Conservation (phyloP, 1,140 invertebrate genomes). For the Triops cancriformis region DNA sequence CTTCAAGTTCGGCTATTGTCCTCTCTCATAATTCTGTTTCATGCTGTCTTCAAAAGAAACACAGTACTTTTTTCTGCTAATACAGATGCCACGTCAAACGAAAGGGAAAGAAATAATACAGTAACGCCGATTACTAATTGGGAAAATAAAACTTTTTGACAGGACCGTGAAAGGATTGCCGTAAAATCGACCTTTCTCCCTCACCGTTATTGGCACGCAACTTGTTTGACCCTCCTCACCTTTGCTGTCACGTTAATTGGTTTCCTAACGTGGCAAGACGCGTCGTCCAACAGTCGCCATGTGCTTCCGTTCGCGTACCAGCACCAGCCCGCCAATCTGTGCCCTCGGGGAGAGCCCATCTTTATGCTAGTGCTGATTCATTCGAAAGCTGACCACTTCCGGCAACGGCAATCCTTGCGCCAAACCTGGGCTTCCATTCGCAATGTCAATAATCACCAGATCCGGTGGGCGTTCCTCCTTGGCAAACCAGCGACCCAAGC, state of each 20-base stretch:
- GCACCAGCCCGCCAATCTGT: slow-evolving; percentile 14
- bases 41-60: background rate
- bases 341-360: background rate
- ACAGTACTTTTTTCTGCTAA: background rate
- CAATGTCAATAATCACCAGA: slow-evolving; percentile 28
- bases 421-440: slow-evolving; percentile 35
- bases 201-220: background rate
- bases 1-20: slow-evolving; percentile 3
- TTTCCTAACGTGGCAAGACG: background rate
- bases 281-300: background rate
- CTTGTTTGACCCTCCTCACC: background rate
- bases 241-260: background rate
- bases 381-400: slow-evolving; percentile 40
- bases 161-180: background rate
- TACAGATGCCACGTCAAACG: background rate
- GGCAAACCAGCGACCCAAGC: slow-evolving; percentile 28
- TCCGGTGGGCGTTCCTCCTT: slow-evolving; percentile 37
- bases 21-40: background rate
- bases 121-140: background rate
- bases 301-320: slow-evolving; percentile 16
- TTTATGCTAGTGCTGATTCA: slow-evolving; percentile 34
- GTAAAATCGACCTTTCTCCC: background rate
- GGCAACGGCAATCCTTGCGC: slow-evolving; percentile 38
- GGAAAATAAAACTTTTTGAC: background rate
- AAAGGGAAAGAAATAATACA: background rate